Conservation (phyloP, 2,888 invertebrate species). For the Lacanobia wlatinum region DNA sequence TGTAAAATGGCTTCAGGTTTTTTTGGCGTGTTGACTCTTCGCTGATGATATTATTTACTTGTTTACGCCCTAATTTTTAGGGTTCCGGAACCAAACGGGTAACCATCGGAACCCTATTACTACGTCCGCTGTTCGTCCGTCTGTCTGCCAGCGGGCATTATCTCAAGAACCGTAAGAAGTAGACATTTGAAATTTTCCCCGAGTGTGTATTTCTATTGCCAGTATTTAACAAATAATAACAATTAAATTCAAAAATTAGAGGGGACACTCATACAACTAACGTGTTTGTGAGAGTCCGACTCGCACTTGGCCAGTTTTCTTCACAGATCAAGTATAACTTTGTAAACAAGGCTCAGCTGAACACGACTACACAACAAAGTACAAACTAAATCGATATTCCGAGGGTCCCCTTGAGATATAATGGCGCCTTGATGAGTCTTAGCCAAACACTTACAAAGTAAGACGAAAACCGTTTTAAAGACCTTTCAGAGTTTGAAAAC, state of each 20-base stretch:
- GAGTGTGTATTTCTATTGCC: no score
- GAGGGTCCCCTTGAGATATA: constrained; percentile 14
- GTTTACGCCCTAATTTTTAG: not conserved
- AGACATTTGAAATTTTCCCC: no score
- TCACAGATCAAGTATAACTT: not conserved
- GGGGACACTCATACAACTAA: no score
- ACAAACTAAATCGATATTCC: constrained; percentile 49
- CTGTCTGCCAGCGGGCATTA: no score
- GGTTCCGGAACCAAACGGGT: no score
- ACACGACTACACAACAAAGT: constrained; percentile 21
- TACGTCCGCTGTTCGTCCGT: no score
- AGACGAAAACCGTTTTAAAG: not conserved
- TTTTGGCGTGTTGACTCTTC: not conserved
- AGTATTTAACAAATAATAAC: no score
- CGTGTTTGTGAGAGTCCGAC: no score
- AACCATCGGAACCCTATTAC: no score
- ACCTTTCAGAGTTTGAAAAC: constrained; percentile 1
- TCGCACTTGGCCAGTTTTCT: no score
- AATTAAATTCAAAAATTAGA: no score
- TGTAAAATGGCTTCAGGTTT: constrained; percentile 7
- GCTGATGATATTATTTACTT: not conserved
- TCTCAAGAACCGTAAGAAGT: no score
- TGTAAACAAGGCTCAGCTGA: not conserved
- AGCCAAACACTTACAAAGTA: constrained; percentile 20
- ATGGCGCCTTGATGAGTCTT: constrained; percentile 37